Conservation (phyloP, 2,113 vertebrate genomes). For the Thamnophis sirtalis region DNA sequence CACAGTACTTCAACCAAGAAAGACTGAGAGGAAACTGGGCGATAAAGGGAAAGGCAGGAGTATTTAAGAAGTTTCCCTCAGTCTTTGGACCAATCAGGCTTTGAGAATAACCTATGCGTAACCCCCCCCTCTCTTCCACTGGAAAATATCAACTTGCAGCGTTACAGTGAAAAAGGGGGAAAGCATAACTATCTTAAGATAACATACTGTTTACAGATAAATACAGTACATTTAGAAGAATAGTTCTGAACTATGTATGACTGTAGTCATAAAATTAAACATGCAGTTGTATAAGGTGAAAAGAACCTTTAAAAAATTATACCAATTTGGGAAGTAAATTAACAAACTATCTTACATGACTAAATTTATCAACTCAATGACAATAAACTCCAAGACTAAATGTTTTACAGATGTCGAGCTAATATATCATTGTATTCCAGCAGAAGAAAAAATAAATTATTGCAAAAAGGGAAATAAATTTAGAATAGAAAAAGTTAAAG, state of each 20-base stretch:
- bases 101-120: too few relatives aligned
- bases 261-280: background rate
- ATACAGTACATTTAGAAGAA: background rate
- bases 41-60: too few relatives aligned
- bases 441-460: background rate
- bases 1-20: too few relatives aligned
- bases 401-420: background rate
- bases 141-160: background rate
- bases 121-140: too few relatives aligned
- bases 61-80: too few relatives aligned
- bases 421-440: background rate
- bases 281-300: background rate
- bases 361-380: background rate
- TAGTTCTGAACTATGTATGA: background rate
- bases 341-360: background rate
- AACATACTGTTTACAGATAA: background rate
- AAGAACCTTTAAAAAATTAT: background rate
- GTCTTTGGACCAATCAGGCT: too few relatives aligned
- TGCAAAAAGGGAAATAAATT: background rate
- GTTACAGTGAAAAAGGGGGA: background rate
- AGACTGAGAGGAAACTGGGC: too few relatives aligned
- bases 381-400: background rate
- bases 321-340: background rate
- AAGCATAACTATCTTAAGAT: background rate
- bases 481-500: background rate